phyloP scores from a whole-genome alignment of 2,888 invertebrate genomes.

The Anthoptus insignis region DNA sequence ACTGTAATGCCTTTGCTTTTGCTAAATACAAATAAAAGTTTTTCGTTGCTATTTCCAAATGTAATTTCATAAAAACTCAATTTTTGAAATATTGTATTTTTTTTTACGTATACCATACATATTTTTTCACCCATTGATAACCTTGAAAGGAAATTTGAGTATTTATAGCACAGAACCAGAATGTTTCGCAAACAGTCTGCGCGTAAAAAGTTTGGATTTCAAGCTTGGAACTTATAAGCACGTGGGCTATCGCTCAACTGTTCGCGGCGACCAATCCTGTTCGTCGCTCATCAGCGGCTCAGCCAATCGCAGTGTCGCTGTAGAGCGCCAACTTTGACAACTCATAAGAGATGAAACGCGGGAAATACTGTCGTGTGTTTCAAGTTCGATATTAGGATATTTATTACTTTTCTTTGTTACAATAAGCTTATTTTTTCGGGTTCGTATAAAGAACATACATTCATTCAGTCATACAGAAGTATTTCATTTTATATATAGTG shows the following conservation, averaged over 20 bases:
- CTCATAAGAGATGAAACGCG: conserved; percentile 73
- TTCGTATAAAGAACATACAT: no score
- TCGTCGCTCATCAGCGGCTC: conserved; percentile 76
- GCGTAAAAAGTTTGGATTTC: conserved; percentile 73
- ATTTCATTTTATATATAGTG: no score
- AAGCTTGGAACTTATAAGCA: conserved; percentile 81
- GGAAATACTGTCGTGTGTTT: background rate
- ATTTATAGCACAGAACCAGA: background rate
- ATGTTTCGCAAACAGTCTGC: background rate
- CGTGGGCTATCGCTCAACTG: conserved; percentile 83
- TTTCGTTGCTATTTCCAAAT: no score
- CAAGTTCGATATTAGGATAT: background rate
- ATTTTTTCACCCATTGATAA: no score
- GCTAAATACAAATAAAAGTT: background rate
- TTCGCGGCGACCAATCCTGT: conserved; percentile 56
- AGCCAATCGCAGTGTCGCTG: conserved; percentile 78
- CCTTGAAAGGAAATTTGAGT: no score
- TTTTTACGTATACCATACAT: no score
- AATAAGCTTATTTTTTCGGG: background rate
- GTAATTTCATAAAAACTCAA: no score
- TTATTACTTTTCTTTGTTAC: background rate
- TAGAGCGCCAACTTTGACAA: conserved; percentile 75
- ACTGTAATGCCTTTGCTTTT: conserved; percentile 10
- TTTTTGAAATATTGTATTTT: no score
- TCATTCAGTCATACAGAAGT: no score